Evolutionary conservation across 2,797 vertebrate species (phyloP).

Genomic region (Hydrolagus colliei): DNA sequence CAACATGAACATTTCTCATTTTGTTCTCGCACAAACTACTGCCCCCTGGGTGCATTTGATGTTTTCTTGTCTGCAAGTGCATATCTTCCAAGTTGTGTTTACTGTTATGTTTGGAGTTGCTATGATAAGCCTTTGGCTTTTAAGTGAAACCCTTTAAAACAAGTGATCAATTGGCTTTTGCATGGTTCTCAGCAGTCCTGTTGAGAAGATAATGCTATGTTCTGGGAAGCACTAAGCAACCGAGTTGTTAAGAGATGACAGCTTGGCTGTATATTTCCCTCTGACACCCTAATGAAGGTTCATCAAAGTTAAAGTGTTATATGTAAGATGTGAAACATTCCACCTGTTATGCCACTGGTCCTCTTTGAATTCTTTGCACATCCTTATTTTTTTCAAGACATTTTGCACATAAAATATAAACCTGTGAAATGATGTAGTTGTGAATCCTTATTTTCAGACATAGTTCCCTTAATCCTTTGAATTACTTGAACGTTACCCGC

Average conservation of each 20-base stretch:
- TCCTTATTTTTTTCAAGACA: not conserved
- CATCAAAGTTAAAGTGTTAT: not conserved
- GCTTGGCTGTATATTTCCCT: not conserved
- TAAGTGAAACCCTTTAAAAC: not conserved
- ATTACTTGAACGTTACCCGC: not conserved
- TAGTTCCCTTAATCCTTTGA: not conserved
- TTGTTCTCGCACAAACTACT: too few species aligned
- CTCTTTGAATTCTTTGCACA: not conserved
- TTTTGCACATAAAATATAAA: not conserved
- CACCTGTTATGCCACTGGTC: too few species aligned
- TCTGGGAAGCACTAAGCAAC: not conserved
- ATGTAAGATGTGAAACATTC: constrained; percentile 8
- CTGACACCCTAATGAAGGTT: too few species aligned
- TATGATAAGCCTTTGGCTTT: not conserved
- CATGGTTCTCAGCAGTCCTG: not conserved
- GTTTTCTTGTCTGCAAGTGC: too few species aligned
- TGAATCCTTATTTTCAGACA: not conserved
- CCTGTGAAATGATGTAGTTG: not conserved
- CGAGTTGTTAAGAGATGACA: not conserved
- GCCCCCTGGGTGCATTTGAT: too few species aligned
- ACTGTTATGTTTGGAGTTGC: not conserved
- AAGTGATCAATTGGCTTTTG: not conserved
- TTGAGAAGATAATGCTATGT: not conserved
- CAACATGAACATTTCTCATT: not conserved
- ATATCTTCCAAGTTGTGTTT: not conserved